Evolutionary conservation across 2,113 vertebrate genomes (phyloP), one percentile per base, ranked within the genome.

Genomic region (Pao palembangensis): DNA sequence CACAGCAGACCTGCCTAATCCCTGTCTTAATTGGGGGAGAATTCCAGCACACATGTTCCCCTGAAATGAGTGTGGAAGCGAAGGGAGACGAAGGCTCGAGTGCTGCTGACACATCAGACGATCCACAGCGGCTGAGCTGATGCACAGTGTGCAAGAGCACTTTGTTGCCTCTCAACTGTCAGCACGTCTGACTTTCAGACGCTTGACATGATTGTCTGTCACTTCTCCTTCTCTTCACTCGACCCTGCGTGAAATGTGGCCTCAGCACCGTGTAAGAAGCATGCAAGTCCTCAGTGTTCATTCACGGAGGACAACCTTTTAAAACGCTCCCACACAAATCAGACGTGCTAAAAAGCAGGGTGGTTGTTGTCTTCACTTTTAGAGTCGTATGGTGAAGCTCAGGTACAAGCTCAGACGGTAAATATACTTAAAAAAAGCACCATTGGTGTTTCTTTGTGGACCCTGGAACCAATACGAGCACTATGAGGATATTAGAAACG

Each of bases 21-120:
- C 90, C 88, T 87, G 89, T 90, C 90, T 89, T 91, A 91, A 91
- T 91, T 92, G 88, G 90, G 85, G 86, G 83, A 85, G 86, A 89
- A 91, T 92, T 92, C 91, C 87, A 89, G 81, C 62, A 65, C 84
- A 88, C 90, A 89, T 84, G 81, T 89, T 85, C 69, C 75, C 71
- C 80, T 76, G 74, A 75, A 86, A 82, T 71, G 84, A 81, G 78
- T 41, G 69, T 49, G 62, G 70, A 31, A 79, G 80, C 67, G 53
- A 55, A 73, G 72, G 73, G 67, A 74, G 72, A 63, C 69, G 64
- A 71, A 69, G 66, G 75, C 67, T 21, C 34, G 1, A 64, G 50
- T 55, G 70, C 68, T 64, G 47, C 73, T 74, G 70, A 82, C 82
- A 76, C 76, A 75, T 80, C 71, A 76, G 70, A 82, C 82, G 8